Evolutionary conservation across 2,888 invertebrate genomes (phyloP), one percentile per base, ranked within the genome.

Genomic region (Euzophera pinguis): DNA sequence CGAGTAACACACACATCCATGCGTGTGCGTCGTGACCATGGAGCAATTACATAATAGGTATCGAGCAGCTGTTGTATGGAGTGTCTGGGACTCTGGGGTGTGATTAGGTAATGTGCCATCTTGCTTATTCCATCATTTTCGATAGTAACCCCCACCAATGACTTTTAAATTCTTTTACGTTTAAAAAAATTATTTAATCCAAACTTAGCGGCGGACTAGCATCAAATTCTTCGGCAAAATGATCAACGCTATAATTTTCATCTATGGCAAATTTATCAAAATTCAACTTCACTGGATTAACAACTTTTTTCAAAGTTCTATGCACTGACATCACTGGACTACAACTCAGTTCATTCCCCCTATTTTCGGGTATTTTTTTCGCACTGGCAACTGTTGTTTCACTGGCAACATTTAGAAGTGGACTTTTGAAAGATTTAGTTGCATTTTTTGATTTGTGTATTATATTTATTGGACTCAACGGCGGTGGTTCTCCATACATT

Each of bases 401-500:
- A 53, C 53, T 68, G 67, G 74, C 64, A 73, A 70, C 73, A 75
- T 59, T 69, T 9, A 68, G 53, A 8, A 89, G 67, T 1, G 90
- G 86, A 55, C 79, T 83, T 67, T 84, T 90, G 53, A 80, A 91
- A 0, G 82, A 78, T 39, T 68, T 83, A 0, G 79, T 63, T 0
- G 85, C 78, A 38, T 75, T 73, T 67, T 69, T 78, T 0, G 82
- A 80, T 57, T 68, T 78, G 53, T 89, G 84, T 53, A 81, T 71
- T 4, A 90, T 79, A 56, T 80, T 73, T 14, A 92, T 78, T 0
- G 90, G 82, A n/a, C 88, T 85, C n/a, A 92, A 65, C 0, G 91
- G 84, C 0, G 92, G 92, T 0, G 93, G 90, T 65, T 91, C 89
- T 0, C 91, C 92, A 43, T 92, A 92, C 65, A 78, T 79, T 72